These are phyloP conservation scores for Apostichopus japonicus DNA, from an alignment of 35 echinoderm and acorn worm species.

Conservation along the genomic window DNA sequence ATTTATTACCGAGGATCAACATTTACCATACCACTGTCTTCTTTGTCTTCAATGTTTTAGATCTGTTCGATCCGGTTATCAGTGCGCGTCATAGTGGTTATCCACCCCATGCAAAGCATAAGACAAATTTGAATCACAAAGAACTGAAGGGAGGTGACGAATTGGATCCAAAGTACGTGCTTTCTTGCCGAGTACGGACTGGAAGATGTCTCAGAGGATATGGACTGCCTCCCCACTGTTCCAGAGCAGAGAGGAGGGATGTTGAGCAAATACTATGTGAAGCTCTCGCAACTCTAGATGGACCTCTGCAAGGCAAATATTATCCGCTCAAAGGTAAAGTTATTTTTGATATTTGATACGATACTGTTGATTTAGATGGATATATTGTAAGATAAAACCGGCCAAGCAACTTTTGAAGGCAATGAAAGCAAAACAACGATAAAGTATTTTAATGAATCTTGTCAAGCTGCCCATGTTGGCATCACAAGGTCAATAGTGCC, in stretches of 20 bases:
- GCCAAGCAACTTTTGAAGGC: too few relatives aligned
- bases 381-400: too few relatives aligned
- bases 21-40: not conserved
- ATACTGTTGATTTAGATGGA: too few relatives aligned
- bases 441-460: too few relatives aligned
- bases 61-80: conserved; percentile 93
- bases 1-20: too few relatives aligned
- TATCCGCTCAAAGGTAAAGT: conserved; percentile 74
- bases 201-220: conserved; percentile 86
- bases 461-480: too few relatives aligned
- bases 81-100: conserved; percentile 82
- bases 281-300: conserved; percentile 79
- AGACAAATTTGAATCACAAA: conserved; percentile 83
- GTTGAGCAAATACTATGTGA: conserved; percentile 82
- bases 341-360: too few relatives aligned
- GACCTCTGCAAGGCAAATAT: conserved; percentile 81
- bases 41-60: conserved; percentile 19
- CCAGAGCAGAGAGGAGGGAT: conserved; percentile 79
- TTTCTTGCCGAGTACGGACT: conserved; percentile 89
- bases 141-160: conserved; percentile 78
- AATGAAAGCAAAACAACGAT: too few relatives aligned
- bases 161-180: conserved; percentile 85
- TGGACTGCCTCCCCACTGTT: conserved; percentile 77
- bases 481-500: too few relatives aligned
- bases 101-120: conserved; percentile 66